Percentiles rank a stretch among this genome's conserved stretches.
Evolutionary conservation across 2,113 vertebrate species (phyloP).

Genomic region (Bujurquina vittata): DNA sequence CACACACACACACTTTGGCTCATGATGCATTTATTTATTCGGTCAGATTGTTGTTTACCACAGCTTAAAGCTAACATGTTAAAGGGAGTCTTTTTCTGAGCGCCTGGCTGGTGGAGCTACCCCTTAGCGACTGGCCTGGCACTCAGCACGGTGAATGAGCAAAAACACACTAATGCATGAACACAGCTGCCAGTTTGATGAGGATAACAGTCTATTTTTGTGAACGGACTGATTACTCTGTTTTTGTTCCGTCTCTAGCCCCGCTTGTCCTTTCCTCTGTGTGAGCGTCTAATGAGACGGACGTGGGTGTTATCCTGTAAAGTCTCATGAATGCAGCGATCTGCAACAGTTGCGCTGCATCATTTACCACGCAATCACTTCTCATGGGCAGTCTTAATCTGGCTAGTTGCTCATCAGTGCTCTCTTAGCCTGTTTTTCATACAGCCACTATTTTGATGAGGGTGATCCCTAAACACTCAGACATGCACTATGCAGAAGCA

Average conservation of each 20-base stretch:
- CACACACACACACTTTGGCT: neutral
- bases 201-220: neutral
- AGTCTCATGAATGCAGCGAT: constrained; percentile 2
- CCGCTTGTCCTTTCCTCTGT: neutral
- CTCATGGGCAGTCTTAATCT: constrained; percentile 5
- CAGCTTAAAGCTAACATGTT: neutral
- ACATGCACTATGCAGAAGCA: constrained; percentile 1
- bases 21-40: neutral
- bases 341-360: neutral
- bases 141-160: neutral
- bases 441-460: constrained; percentile 17
- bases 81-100: neutral
- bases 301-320: neutral
- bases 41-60: constrained; percentile 12
- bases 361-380: constrained; percentile 30
- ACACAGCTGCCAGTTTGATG: neutral
- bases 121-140: neutral
- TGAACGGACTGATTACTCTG: neutral
- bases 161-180: neutral
- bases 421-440: constrained; percentile 21
- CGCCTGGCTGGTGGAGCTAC: neutral
- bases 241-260: neutral
- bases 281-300: constrained; percentile 11
- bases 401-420: constrained; percentile 7
- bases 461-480: constrained; percentile 26